Conservation (phyloP, 1,140 invertebrate species). For the Artemia franciscana region DNA sequence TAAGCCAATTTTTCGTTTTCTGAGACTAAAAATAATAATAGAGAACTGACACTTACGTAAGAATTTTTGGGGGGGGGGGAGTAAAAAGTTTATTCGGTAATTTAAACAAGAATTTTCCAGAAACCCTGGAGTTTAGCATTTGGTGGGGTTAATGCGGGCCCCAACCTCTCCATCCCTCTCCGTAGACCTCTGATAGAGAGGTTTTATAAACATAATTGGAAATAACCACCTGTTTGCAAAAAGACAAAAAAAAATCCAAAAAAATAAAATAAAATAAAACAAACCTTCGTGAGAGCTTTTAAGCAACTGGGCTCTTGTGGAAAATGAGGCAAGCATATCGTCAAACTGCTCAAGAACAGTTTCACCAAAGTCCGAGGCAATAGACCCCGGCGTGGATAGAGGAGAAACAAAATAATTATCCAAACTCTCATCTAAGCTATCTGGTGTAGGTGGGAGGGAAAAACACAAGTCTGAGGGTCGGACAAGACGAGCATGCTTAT, state of each 20-base stretch:
- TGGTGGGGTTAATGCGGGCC: no score
- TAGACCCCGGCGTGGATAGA: conserved; percentile 6
- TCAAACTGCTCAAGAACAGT: conserved; percentile 9
- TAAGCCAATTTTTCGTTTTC: no score
- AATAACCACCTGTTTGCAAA: no score
- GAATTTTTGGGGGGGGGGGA: no score
- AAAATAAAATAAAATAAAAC: conserved; percentile 3
- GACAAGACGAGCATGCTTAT: background rate
- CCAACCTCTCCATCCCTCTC: no score
- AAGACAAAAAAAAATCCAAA: conserved; percentile 12
- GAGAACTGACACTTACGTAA: no score
- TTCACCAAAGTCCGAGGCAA: conserved; percentile 8
- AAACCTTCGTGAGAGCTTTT: background rate
- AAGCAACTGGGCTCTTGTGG: conserved; percentile 3
- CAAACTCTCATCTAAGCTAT: background rate
- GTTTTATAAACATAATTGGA: no score
- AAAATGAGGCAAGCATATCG: conserved; percentile 6
- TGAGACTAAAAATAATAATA: no score
- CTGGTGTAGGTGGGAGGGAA: background rate
- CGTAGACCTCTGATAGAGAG: no score
- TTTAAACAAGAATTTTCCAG: no score
- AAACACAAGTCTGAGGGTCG: background rate
- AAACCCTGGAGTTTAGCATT: no score
- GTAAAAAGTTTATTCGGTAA: no score
- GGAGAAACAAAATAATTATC: conserved; percentile 1